These are phyloP conservation scores for Indicator indicator DNA, from an alignment of 2,113 vertebrate genomes.

Conservation along the genomic window DNA sequence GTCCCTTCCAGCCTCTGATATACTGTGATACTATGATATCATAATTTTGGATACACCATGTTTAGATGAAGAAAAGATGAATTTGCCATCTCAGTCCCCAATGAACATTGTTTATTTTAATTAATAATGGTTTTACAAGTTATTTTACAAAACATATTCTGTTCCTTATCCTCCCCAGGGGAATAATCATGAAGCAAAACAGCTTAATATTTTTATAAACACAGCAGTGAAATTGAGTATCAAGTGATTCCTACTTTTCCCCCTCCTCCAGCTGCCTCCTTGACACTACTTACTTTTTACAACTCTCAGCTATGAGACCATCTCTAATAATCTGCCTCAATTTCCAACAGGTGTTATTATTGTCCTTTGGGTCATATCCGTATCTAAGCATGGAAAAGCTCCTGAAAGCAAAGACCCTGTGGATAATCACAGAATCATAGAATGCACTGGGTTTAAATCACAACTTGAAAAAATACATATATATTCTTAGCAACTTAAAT, in stretches of 20 bases:
- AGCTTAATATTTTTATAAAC: conserved; percentile 1
- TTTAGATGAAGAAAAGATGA: not conserved
- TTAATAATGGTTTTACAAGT: not conserved
- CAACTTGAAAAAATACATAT: not conserved
- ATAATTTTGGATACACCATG: not conserved
- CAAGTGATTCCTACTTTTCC: not conserved
- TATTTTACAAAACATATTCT: not conserved
- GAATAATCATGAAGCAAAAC: conserved; percentile 9
- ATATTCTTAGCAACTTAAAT: not conserved
- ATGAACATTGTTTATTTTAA: not conserved
- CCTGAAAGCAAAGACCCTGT: not conserved
- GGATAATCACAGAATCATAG: not conserved
- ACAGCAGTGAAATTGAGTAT: not conserved
- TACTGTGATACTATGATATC: not conserved
- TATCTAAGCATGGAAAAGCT: not conserved
- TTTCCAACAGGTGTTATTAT: not conserved
- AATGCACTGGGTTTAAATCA: not conserved
- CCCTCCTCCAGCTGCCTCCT: not conserved
- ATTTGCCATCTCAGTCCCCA: not conserved
- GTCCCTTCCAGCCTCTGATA: too few relatives aligned
- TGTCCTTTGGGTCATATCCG: not conserved
- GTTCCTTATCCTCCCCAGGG: not conserved
- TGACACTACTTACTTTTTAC: not conserved
- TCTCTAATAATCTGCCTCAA: not conserved
- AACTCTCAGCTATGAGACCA: not conserved